Evolutionary conservation across 2,888 invertebrate genomes (phyloP), one percentile per base, ranked within the genome.

Genomic region (Myopa testacea): DNA sequence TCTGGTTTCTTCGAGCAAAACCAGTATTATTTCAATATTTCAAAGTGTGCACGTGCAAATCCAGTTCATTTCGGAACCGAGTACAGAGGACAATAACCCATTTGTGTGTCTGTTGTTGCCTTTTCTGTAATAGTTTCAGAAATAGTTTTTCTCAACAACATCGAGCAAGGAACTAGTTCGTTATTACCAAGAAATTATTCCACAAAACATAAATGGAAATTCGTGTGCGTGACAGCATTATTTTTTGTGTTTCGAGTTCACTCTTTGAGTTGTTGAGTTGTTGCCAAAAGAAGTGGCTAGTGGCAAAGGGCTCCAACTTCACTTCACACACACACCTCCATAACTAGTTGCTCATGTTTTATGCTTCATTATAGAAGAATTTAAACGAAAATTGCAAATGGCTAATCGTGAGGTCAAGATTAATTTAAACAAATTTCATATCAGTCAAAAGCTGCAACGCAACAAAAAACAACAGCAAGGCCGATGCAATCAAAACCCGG

Each of bases 31-130:
- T 19, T 40, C 4, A 3, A 6, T 45, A 45, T 45, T 45, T 67
- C 16, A 38, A 67, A 52, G 52, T n/a, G 71, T 55, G 58, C 71
- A 71, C 71, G 71, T 71, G 71, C 71, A 71, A 71, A 58, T 71
- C 71, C 58, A 71, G 71, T 71, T 71, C 40, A 34, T 67, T 8
- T 34, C 16, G 40, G 34, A 10, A 10, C 45, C 7, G 45, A 45
- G 45, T 45, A 3, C 45, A 3, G 7, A 10, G 45, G 6, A 6
- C 45, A 45, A 45, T 10, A 45, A 45, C 45, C 45, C 10, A 6
- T 45, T 45, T 45, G 1, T 45, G 45, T 10, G 45, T 45, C 45
- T 45, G 45, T 45, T 6, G 45, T 10, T 8, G 45, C 10, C 3
- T 1, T 26, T 26, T 26, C 26, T 26, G 2, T 26, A 26, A 26